Conservation (phyloP, 2,797 vertebrate species). For the Liasis olivaceus region DNA sequence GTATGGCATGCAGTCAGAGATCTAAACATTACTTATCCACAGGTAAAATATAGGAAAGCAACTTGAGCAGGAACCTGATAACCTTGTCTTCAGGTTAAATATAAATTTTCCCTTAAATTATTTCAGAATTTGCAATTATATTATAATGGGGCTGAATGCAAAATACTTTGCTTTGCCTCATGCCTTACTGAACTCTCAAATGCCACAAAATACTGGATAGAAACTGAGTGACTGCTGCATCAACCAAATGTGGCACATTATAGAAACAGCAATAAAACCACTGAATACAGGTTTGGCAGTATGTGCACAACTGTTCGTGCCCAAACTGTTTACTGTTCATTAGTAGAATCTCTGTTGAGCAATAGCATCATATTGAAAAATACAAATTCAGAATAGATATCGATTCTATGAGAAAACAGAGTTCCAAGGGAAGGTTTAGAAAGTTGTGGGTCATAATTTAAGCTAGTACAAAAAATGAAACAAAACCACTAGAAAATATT, state of each 20-base stretch:
- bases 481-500: not conserved
- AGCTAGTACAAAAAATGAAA: not conserved
- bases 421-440: not conserved
- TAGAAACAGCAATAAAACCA: not conserved
- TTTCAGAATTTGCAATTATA: too few relatives aligned
- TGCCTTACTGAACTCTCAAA: too few relatives aligned
- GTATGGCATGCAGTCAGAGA: too few relatives aligned
- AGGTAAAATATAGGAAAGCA: too few relatives aligned
- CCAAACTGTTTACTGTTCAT: not conserved
- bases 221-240: not conserved
- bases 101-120: too few relatives aligned
- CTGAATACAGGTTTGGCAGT: not conserved
- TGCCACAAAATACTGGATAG: too few relatives aligned
- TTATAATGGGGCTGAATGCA: too few relatives aligned
- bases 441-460: conserved; percentile 15
- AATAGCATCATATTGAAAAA: conserved; percentile 24
- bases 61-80: too few relatives aligned
- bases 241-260: not conserved
- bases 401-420: conserved; percentile 34
- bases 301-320: conserved; percentile 16
- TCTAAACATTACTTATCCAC: too few relatives aligned
- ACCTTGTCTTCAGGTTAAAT: too few relatives aligned
- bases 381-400: conserved; percentile 27
- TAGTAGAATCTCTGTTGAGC: conserved; percentile 16
- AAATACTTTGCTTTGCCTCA: too few relatives aligned